phyloP scores from a whole-genome alignment of 2,113 vertebrate genomes.

The Perca flavescens region DNA sequence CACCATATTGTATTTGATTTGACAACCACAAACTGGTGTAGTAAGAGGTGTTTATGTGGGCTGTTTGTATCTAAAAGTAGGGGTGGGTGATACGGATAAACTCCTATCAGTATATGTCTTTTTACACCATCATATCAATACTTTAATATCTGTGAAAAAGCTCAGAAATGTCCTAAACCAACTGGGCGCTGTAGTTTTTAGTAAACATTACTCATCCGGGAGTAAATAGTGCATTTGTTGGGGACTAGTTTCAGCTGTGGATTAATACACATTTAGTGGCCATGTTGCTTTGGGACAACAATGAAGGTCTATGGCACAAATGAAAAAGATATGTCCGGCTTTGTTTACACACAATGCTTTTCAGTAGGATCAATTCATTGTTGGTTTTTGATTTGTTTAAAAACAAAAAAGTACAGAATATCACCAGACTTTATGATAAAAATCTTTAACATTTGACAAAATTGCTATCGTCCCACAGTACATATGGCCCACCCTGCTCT shows the following conservation, averaged over 20 bases:
- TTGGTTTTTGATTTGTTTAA: constrained; percentile 3
- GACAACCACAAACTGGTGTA: background rate
- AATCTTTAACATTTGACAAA: background rate
- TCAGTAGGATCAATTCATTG: background rate
- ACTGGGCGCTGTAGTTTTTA: constrained; percentile 6
- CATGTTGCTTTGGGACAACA: background rate
- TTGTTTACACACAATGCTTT: too few species aligned
- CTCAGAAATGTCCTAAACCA: background rate
- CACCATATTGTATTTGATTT: background rate
- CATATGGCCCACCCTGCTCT: background rate
- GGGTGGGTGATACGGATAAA: background rate
- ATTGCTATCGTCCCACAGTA: background rate
- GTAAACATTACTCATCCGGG: background rate
- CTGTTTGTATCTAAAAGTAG: background rate
- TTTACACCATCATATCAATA: background rate
- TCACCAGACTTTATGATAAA: background rate
- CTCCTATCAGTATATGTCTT: background rate
- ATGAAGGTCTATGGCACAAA: background rate
- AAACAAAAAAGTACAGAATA: background rate
- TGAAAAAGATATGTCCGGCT: background rate
- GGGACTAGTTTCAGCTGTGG: background rate
- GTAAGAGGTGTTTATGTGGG: background rate
- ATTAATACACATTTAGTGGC: background rate
- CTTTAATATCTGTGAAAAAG: background rate
- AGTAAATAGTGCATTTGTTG: background rate